Evolutionary conservation across 2,113 vertebrate species (phyloP).

Genomic region (Ictidomys tridecemlineatus): DNA sequence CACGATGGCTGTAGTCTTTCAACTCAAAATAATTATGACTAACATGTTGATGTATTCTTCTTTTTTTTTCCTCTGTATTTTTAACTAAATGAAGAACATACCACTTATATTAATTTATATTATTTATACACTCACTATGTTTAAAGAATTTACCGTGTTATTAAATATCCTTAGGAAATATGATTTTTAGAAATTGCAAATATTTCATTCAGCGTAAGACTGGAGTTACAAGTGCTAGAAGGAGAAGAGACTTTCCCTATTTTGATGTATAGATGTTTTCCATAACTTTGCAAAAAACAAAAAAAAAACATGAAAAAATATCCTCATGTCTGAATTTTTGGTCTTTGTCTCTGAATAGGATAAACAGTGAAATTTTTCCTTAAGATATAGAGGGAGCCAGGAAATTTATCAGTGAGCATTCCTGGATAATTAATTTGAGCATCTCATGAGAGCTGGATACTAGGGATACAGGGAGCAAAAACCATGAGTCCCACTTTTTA

Average conservation of each 20-base stretch:
- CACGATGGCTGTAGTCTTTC: neutral
- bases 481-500: neutral
- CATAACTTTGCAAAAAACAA: constrained; percentile 25
- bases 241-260: neutral
- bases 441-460: neutral
- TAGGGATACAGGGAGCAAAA: neutral
- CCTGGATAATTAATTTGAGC: neutral
- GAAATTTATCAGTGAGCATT: neutral
- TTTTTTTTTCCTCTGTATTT: neutral
- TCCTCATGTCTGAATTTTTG: constrained; percentile 39
- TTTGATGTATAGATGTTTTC: neutral
- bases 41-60: neutral
- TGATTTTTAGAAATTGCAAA: constrained; percentile 26
- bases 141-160: neutral
- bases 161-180: neutral
- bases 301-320: neutral
- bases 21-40: neutral
- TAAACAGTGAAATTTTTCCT: neutral
- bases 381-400: neutral
- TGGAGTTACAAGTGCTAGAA: too few species aligned
- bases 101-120: neutral
- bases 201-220: neutral
- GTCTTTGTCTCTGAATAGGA: neutral
- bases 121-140: neutral
- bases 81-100: neutral